These are phyloP conservation scores for Dilophus febrilis DNA, from an alignment of 2,888 invertebrate species.

Conservation along the genomic window DNA sequence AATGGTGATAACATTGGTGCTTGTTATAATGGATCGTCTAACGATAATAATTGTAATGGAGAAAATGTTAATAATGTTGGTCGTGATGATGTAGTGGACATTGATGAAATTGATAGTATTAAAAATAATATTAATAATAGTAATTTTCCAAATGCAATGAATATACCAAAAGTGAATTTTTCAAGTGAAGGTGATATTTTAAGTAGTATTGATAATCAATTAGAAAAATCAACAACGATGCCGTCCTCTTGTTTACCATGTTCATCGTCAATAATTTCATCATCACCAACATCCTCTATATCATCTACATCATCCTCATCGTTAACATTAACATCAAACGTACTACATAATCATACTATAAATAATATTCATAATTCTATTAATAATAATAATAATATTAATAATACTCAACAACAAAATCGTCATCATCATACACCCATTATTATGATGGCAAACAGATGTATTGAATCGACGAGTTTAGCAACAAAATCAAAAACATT, in stretches of 20 bases:
- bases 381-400: conserved; percentile 1
- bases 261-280: no score
- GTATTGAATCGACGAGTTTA: no score
- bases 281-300: conserved; percentile 21
- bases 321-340: background rate
- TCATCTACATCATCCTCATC: conserved; percentile 23
- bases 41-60: no score
- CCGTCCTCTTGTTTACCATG: background rate
- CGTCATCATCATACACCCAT: conserved; percentile 12
- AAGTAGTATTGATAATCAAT: background rate
- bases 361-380: conserved; percentile 1
- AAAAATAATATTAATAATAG: background rate
- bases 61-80: no score
- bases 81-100: no score
- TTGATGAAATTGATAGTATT: no score
- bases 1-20: no score
- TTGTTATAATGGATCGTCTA: no score
- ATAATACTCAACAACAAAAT: background rate
- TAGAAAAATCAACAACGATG: no score
- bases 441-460: no score
- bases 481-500: no score
- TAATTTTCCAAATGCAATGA: background rate
- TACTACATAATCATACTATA: background rate
- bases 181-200: background rate
- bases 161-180: background rate